Percentiles rank a stretch among this genome's conserved stretches.
These are phyloP conservation scores for Trypoxylon attenuatum DNA, from an alignment of 2,888 invertebrate species.

Conservation along the genomic window DNA sequence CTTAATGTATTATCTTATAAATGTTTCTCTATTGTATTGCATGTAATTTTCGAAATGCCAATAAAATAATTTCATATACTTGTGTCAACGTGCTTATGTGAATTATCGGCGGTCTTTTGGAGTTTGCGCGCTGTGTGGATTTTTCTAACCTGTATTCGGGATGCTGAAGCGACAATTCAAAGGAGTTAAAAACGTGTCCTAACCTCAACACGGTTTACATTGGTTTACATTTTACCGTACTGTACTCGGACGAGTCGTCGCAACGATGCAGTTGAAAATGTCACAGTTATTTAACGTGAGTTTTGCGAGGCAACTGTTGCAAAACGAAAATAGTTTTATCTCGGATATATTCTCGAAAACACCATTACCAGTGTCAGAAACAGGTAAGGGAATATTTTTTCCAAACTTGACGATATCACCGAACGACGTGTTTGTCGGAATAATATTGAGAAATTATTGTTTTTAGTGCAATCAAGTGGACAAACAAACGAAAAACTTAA, in stretches of 20 bases:
- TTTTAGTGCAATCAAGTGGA: not conserved
- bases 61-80: not conserved
- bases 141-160: not conserved
- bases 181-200: not conserved
- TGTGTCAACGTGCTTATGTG: not conserved
- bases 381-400: constrained; percentile 67
- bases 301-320: constrained; percentile 73
- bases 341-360: constrained; percentile 78
- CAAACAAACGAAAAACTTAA: not conserved
- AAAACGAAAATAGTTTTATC: constrained; percentile 78
- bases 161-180: not conserved
- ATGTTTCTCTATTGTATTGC: not conserved
- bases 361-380: constrained; percentile 76
- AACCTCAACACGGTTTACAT: no score
- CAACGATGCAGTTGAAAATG: constrained; percentile 69
- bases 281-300: constrained; percentile 67
- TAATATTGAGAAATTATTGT: not conserved
- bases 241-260: no score
- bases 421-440: not conserved
- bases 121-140: not conserved
- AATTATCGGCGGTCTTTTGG: no score
- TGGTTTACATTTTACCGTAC: no score
- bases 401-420: constrained; percentile 37
- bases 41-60: not conserved
- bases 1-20: not conserved